These are phyloP conservation scores for Galleria mellonella DNA, from an alignment of 1,140 invertebrate genomes.

Conservation along the genomic window DNA sequence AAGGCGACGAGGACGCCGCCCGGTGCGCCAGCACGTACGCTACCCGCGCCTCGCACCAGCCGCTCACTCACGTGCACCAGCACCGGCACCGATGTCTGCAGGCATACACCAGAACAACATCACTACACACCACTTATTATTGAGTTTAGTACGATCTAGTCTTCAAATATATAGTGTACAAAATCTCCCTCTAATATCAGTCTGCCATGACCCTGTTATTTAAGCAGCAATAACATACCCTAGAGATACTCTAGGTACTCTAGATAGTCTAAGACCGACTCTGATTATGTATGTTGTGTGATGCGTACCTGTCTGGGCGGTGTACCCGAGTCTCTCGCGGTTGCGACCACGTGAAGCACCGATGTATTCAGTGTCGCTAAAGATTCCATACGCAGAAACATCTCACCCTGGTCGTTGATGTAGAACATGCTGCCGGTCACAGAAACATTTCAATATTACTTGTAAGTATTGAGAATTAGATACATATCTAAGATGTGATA, in stretches of 20 bases:
- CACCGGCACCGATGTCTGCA: constrained; percentile 82
- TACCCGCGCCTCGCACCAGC: constrained; percentile 44
- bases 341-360: constrained; percentile 82
- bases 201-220: too few relatives aligned
- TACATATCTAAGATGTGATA: too few relatives aligned
- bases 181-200: too few relatives aligned
- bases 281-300: background rate
- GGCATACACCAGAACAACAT: background rate
- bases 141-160: background rate
- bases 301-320: constrained; percentile 79
- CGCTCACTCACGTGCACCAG: constrained; percentile 81
- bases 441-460: background rate
- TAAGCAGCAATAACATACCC: too few relatives aligned
- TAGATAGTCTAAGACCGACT: background rate
- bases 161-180: too few relatives aligned
- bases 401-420: constrained; percentile 71
- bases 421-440: constrained; percentile 60
- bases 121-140: background rate
- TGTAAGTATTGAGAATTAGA: too few relatives aligned
- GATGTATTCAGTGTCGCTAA: constrained; percentile 71
- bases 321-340: constrained; percentile 86
- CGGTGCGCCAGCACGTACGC: constrained; percentile 28
- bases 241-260: too few relatives aligned
- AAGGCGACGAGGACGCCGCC: constrained; percentile 75
- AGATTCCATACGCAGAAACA: constrained; percentile 65